phyloP scores from a whole-genome alignment of 2,888 invertebrate species.

The Melanargia galathea region DNA sequence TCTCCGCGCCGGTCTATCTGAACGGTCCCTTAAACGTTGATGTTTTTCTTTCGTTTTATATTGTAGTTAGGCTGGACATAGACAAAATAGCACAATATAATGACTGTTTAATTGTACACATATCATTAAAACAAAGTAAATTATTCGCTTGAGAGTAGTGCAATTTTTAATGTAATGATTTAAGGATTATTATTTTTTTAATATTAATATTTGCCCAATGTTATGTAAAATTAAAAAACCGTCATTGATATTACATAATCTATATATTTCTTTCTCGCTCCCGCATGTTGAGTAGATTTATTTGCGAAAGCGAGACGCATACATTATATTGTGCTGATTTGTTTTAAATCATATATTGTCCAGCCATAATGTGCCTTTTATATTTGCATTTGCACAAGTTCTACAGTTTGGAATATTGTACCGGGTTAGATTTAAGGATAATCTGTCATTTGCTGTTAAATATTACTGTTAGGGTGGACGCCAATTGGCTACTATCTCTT shows the following conservation, averaged over 20 bases:
- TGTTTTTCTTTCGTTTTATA: conserved; percentile 36
- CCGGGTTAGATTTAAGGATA: conserved; percentile 38
- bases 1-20: too few species aligned
- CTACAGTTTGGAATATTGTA: conserved; percentile 27
- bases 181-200: too few species aligned
- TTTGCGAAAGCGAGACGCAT: not conserved
- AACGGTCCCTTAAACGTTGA: too few species aligned
- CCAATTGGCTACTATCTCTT: too few species aligned
- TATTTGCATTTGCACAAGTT: conserved; percentile 35
- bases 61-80: conserved; percentile 4
- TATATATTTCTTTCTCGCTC: not conserved
- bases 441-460: conserved; percentile 18
- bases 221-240: too few species aligned
- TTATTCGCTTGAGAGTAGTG: too few species aligned
- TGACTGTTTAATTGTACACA: not conserved
- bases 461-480: not conserved
- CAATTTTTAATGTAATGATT: too few species aligned
- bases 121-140: too few species aligned
- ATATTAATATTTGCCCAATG: too few species aligned
- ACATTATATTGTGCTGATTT: conserved; percentile 3
- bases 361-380: conserved; percentile 37
- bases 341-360: not conserved
- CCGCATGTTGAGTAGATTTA: not conserved
- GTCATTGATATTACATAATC: too few species aligned
- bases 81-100: conserved; percentile 1